These are phyloP conservation scores for Strix aluco DNA, from an alignment of 2,113 vertebrate genomes.

Conservation along the genomic window DNA sequence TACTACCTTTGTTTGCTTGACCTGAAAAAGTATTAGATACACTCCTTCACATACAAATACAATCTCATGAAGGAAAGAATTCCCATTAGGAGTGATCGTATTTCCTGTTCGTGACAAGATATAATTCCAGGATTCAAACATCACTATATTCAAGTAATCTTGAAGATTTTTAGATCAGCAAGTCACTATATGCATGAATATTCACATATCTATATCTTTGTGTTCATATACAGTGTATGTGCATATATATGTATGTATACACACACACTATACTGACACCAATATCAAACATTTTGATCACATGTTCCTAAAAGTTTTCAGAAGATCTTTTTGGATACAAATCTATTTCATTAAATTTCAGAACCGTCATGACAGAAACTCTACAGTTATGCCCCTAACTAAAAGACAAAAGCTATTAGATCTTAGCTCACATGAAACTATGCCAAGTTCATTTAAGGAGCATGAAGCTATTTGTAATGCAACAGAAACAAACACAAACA, in stretches of 20 bases:
- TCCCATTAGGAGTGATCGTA: background rate
- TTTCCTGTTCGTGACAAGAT: background rate
- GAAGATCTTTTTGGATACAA: conserved; percentile 1
- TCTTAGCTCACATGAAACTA: background rate
- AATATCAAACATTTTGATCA: background rate
- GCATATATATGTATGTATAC: too few relatives aligned
- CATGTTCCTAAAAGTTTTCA: background rate
- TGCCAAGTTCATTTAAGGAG: background rate
- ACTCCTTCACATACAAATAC: background rate
- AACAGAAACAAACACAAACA: background rate
- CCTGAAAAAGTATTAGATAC: background rate
- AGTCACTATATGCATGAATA: background rate
- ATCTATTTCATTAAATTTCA: background rate
- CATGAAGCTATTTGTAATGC: background rate
- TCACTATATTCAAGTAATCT: background rate
- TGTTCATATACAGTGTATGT: background rate
- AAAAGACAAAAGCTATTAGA: background rate
- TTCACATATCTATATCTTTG: background rate
- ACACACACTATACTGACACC: background rate
- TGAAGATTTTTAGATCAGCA: background rate
- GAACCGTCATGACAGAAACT: background rate
- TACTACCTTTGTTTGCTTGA: background rate
- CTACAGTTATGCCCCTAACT: background rate
- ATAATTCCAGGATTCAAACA: background rate
- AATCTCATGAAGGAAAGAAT: background rate